Percentiles rank a stretch among this genome's conserved stretches.
Evolutionary conservation across 2,888 invertebrate genomes (phyloP).

Genomic region (Heteromurus nitidus): DNA sequence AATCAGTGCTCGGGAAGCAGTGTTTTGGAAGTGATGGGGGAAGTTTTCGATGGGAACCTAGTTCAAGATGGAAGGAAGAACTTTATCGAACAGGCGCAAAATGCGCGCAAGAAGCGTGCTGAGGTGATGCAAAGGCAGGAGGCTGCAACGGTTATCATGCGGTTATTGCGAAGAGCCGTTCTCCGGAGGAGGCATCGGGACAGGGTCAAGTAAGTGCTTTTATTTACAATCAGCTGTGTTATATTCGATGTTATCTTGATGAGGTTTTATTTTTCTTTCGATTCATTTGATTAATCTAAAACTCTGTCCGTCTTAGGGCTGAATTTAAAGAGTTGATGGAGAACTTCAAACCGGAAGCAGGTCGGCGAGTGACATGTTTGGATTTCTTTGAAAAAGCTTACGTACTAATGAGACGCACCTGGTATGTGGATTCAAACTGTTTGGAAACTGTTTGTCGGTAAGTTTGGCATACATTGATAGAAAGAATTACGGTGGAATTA

Average conservation of each 20-base stretch:
- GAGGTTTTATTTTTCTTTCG: constrained; percentile 5
- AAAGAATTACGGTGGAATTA: too few species aligned
- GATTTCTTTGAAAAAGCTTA: constrained; percentile 49
- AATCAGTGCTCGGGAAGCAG: not conserved
- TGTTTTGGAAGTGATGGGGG: constrained; percentile 61
- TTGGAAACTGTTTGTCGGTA: constrained; percentile 87
- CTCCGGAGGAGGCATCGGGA: constrained; percentile 81
- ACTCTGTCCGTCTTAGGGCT: constrained; percentile 75
- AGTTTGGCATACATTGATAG: constrained; percentile 40
- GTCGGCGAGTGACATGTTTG: constrained; percentile 42
- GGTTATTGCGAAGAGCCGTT: constrained; percentile 86
- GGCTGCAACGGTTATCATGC: constrained; percentile 85
- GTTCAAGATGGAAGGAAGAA: constrained; percentile 79
- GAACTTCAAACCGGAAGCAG: constrained; percentile 77
- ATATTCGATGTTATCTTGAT: too few species aligned
- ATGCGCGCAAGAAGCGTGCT: constrained; percentile 91
- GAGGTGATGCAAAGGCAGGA: constrained; percentile 87
- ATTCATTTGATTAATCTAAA: too few species aligned
- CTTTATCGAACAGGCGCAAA: constrained; percentile 93
- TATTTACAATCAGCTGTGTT: too few species aligned
- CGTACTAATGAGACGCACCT: constrained; percentile 79
- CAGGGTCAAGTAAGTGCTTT: constrained; percentile 83
- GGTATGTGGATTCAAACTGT: constrained; percentile 81
- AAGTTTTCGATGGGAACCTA: constrained; percentile 62
- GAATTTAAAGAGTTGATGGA: constrained; percentile 86